These are phyloP conservation scores for Poeciliopsis gracilis DNA, from an alignment of 2,797 vertebrate genomes.

Conservation along the genomic window DNA sequence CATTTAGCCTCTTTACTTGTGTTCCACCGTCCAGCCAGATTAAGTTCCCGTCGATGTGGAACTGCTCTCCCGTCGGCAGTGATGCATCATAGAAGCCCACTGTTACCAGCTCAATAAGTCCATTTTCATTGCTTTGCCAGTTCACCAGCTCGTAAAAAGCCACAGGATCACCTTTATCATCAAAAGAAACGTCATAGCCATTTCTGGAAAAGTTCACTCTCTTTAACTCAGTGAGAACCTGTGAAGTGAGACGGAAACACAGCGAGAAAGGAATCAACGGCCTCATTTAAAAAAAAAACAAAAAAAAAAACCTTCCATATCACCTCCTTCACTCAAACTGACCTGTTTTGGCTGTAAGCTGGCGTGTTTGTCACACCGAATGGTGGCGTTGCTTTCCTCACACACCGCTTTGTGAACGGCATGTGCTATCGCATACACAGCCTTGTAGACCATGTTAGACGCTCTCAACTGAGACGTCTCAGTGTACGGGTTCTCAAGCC, in stretches of 20 bases:
- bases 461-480: constrained; percentile 73
- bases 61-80: constrained; percentile 57
- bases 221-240: constrained; percentile 9
- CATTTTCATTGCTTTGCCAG: constrained; percentile 69
- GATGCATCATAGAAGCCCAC: constrained; percentile 76
- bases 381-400: constrained; percentile 29
- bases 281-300: too few species aligned
- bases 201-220: constrained; percentile 26
- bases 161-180: constrained; percentile 77
- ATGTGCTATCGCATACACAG: constrained; percentile 75
- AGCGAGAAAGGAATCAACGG: neutral
- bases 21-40: constrained; percentile 57
- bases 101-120: constrained; percentile 60
- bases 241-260: neutral
- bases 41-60: constrained; percentile 59
- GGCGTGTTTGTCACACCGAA: constrained; percentile 50
- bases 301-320: neutral
- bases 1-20: constrained; percentile 47
- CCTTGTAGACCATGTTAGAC: constrained; percentile 80
- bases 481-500: constrained; percentile 64
- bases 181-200: constrained; percentile 76
- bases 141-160: constrained; percentile 79
- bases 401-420: constrained; percentile 69
- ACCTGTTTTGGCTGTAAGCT: constrained; percentile 63
- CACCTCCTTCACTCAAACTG: neutral